Conservation (phyloP, 2,113 vertebrate genomes). For the Pollachius pollachius region DNA sequence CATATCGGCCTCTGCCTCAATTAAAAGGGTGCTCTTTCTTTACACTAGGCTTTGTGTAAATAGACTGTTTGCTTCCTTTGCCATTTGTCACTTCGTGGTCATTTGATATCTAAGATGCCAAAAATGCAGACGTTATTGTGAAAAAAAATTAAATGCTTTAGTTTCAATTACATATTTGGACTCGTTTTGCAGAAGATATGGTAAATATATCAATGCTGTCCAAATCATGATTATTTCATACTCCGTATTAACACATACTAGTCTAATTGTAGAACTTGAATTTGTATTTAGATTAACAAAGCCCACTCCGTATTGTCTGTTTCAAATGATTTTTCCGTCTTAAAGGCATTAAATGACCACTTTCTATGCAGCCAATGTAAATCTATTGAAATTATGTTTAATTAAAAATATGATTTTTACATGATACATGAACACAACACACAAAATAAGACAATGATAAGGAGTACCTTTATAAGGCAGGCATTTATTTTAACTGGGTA, state of each 20-base stretch:
- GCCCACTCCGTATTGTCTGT: conserved; percentile 42
- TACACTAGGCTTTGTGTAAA: conserved; percentile 10
- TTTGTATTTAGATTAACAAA: too few relatives aligned
- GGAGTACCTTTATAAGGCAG: conserved; percentile 79
- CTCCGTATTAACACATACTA: too few relatives aligned
- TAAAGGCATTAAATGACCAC: neutral
- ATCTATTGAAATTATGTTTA: conserved; percentile 16
- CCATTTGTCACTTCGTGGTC: neutral
- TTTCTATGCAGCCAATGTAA: conserved; percentile 30
- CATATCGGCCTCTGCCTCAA: conserved; percentile 19
- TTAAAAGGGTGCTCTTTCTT: conserved; percentile 44
- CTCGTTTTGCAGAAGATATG: too few relatives aligned
- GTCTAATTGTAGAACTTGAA: too few relatives aligned
- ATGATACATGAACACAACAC: neutral
- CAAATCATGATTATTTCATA: too few relatives aligned
- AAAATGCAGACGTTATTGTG: neutral
- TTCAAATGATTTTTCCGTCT: neutral
- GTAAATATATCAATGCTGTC: too few relatives aligned
- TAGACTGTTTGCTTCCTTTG: neutral
- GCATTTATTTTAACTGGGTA: conserved; percentile 81
- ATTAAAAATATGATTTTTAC: neutral
- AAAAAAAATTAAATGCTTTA: neutral
- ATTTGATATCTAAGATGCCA: neutral
- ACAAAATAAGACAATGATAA: conserved; percentile 25
- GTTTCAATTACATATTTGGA: too few relatives aligned